Evolutionary conservation across 2,888 invertebrate species (phyloP), one percentile per base, ranked within the genome.

Genomic region (Aphidoletes aphidimyza): DNA sequence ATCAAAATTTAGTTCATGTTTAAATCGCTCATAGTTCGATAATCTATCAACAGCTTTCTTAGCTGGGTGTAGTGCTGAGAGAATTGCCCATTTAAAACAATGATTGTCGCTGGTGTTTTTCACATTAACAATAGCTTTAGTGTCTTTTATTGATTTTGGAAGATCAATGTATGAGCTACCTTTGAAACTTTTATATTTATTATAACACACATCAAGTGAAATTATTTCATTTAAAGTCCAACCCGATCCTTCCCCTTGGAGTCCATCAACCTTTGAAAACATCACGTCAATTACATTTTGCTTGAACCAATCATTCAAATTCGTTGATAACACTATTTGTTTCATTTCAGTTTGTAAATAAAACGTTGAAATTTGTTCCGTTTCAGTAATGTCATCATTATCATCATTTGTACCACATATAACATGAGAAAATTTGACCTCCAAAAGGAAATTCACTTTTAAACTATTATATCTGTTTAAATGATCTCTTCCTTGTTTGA

Each of bases 51-150:
- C 19, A 19, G 8, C 17, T 11, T 47, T 14, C 6, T 17, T 19
- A 11, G 47, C 47, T 47, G 47, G 47, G 19, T 59, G 59, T 59
- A 59, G 26, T 26, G 59, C 59, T 9, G 49, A 49, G 3, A 49
- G 49, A 9, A 49, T n/a, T 11, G 49, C 49, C 19, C n/a, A 49
- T 49, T 59, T 59, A 17, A 59, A 59, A 26, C 59, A 59, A 3
- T 59, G 59, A 59, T 59, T 22, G 17, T 59, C 59, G 85, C n/a
- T n/a, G n/a, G n/a, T n/a, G n/a, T 87, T 88, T 84, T 87, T 85
- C 0, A 88, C 86, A 85, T 88, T 88, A 26, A 88, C 85, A 54
- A 86, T 85, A 0, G 87, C 86, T 22, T 86, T 84, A 54, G 86
- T 87, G 1, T 78, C 85, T 84, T 85, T 54, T 47, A 88, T 87